Evolutionary conservation across 2,888 invertebrate genomes (phyloP), one percentile per base, ranked within the genome.

Genomic region (Synanthedon andrenaeformis): DNA sequence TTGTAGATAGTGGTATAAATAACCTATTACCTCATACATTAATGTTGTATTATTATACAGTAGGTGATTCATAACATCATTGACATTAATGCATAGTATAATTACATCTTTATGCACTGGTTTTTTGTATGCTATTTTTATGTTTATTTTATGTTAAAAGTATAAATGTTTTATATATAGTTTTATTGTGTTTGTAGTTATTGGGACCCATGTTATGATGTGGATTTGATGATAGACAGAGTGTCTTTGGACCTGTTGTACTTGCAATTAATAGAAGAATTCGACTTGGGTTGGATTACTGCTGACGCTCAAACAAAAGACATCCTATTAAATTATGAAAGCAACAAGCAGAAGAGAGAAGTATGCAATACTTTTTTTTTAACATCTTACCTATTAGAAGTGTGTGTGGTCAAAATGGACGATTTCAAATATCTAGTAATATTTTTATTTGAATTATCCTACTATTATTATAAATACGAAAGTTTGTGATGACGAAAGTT

Each of bases 201-300:
- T 76, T 98, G 97, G 97, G 96, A 98, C 76, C 88, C 91, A 28
- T 89, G 89, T 54, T 94, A 93, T 79, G 98, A 98, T 83, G 88
- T 92, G 57, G 93, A 95, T 72, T 84, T 98, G 59, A 90, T 96
- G 88, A 91, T 90, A 57, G 94, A 97, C 79, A 90, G 92, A 56
- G 91, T 96, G 49, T 93, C 96, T 4, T 83, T 96, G 67, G 95
- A 97, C 79, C 88, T 98, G 55, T 83, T 98, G 5, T 97, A 96
- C 75, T 90, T 94, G 57, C 97, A 98, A 90, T 93, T 94, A 51
- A 91, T 94, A 55, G 92, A 93, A 62, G 98, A 98, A 79, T 89
- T 98, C 57, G 94, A 96, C 69, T 88, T 93, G 60, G 94, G 94
- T 35, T 97, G 97, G 96, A 92, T 96, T 58, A 80, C 91, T 52